Evolutionary conservation across 2,888 invertebrate genomes (phyloP), one percentile per base, ranked within the genome.

Genomic region (Pediacus dermestoides): DNA sequence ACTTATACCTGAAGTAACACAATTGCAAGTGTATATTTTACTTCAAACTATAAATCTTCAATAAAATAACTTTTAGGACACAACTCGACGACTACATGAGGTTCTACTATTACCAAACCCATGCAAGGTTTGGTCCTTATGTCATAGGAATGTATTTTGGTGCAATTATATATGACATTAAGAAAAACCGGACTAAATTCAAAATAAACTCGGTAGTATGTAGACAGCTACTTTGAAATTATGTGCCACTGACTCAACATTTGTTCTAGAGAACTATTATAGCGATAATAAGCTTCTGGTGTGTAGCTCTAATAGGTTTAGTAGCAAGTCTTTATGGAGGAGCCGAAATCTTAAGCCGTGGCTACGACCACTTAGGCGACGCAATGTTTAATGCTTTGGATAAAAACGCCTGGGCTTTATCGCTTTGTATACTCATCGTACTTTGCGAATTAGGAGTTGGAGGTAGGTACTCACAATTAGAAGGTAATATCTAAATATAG

Each of bases 81-180:
- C 21, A n/a, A 7, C n/a, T n/a, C 21, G n/a, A n/a, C 21, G n/a
- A n/a, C 21, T 13, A 11, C 12, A 4, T 28, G 4, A 23, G 10
- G n/a, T n/a, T 6, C 10, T 37, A 37, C 10, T 41, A 42, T 27
- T 34, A 32, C 10, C 34, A 30, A 15, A 33, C 42, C 2, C 30
- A 42, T 16, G 11, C 38, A 11, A 33, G 42, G 26, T 34, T 42
- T 30, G 37, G 34, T 2, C 42, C 42, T 13, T 42, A 38, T 14
- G 18, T 42, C 7, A 42, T 42, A 14, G 42, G 42, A 8, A 42
- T 42, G 34, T 14, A 34, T 2, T 30, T 37, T 16, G 42, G 42
- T 23, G 32, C 27, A 12, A 18, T 23, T 16, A 34, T 42, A 13
- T 34, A 34, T 9, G 11, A 23, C 4, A 14, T 26, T 7, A 41